Evolutionary conservation across 1,140 invertebrate genomes (phyloP), one percentile per base, ranked within the genome.

Genomic region (Apocrypta bakeri): DNA sequence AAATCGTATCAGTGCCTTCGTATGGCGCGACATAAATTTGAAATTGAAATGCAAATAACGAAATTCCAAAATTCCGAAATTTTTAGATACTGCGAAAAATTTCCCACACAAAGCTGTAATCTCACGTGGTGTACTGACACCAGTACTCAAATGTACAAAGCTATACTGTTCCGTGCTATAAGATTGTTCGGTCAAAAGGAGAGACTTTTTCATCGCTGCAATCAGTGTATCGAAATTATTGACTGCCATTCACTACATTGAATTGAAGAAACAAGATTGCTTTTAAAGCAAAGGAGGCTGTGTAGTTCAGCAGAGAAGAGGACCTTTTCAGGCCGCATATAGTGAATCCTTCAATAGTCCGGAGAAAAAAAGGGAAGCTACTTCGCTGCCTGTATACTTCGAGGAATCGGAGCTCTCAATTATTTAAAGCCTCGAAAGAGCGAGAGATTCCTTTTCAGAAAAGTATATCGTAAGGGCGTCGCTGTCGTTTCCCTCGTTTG

Each of bases 251-350:
- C 63, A 27, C 2, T 6, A 25, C 8, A 66, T 66, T 29, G 17
- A 66, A 25, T 7, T 11, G 63, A 17, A 56, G 17, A 24, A 25
- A 56, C n/a, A 56, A 56, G n/a, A 56, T 56, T 17, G 27, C 25
- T 66, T 29, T 66, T 64, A 64, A 64, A 64, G 63, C 24, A 64
- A 24, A 2, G 40, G 40, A 7, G 40, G 1, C 21, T 48, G 42
- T 48, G 14, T 17, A 1, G 3, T 64, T 24, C 63, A 66, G 24
- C 4, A 25, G 2, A 25, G 24, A 25, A 66, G 24, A 66, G 17
- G 63, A 66, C 63, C 63, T 66, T 66, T 66, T 66, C 63, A 66
- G 48, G 63, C 63, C 63, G 63, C 63, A 9, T n/a, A n/a, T 9
- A 66, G 27, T 17, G 11, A 66, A 21, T 66, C 63, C 63, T 66